phyloP scores from a whole-genome alignment of 2,888 invertebrate genomes.

The Caenorhabditis sp. region DNA sequence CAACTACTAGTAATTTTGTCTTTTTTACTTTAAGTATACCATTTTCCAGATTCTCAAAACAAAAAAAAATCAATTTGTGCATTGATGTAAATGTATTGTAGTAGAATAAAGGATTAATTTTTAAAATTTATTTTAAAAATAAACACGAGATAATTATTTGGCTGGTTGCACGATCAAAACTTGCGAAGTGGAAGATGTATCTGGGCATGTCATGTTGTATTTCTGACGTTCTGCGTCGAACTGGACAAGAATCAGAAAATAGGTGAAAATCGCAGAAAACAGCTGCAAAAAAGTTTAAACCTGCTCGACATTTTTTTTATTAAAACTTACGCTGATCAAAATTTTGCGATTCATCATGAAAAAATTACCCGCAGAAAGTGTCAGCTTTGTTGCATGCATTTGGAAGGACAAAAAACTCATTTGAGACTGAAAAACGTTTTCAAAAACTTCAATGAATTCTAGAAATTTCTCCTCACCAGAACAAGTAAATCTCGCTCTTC shows the following conservation, averaged over 20 bases:
- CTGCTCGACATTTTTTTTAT: no score
- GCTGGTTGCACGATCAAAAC: background rate
- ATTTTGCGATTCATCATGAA: constrained; percentile 57
- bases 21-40: background rate
- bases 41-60: background rate
- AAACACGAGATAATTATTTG: background rate
- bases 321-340: constrained; percentile 45
- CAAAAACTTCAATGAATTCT: background rate
- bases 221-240: constrained; percentile 32
- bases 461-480: constrained; percentile 28
- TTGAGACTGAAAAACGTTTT: constrained; percentile 41
- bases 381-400: constrained; percentile 56
- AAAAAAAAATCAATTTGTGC: background rate
- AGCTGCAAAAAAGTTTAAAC: constrained; percentile 41
- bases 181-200: background rate
- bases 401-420: constrained; percentile 55
- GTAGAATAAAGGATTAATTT: background rate
- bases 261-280: constrained; percentile 55
- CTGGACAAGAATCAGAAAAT: constrained; percentile 51
- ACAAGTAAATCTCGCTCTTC: constrained; percentile 53
- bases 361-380: constrained; percentile 49
- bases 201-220: constrained; percentile 2
- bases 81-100: background rate
- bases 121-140: background rate
- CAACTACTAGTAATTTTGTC: background rate